Base-by-base conservation (phyloP, 2,113 vertebrate species). In the Theristicus caerulescens region DNA sequence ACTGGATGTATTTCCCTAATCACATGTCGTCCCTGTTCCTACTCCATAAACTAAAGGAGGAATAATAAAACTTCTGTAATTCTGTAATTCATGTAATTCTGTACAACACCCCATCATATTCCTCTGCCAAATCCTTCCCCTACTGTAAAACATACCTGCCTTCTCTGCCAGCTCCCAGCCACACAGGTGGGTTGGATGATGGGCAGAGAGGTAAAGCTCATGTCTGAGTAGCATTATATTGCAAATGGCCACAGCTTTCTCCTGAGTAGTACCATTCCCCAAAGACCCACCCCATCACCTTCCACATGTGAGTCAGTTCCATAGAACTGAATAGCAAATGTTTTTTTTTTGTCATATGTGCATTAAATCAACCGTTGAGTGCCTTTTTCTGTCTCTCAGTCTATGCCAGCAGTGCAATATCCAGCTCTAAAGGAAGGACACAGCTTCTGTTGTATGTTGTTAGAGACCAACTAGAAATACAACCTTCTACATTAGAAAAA, bases 121-220 rank as follows among this genome's bases (percentile, higher is more conserved):
- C 11, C 44, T 88, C 47, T 80, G 70, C 11, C 42, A 93, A 54
- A 82, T 69, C 70, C 32, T 59, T 73, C n/a, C 21, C 6, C 13
- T 46, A 0, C 4, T 52, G 15, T 46, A 65, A 71, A 66, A 79
- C 21, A 4, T 0, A 0, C 19, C 16, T 71, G n/a, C 26, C 44
- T 89, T 64, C 49, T 73, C 57, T 88, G 31, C 12, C 57, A 61
- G 31, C 22, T 93, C 36, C 34, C 17, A 77, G 52, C 2, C 66
- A 16, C 42, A 17, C 42, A 59, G 47, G 29, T 42, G 67, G 21
- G 21, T 40, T 55, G 55, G 49, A 64, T 64, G 59, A 17, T n/a
- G 16, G 15, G 7, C 81, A 77, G 55, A 84, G 38, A 92, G 44
- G 24, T 67, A 61, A 83, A 95, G 13, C 26, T 92, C 31, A 4